Evolutionary conservation across 2,113 vertebrate genomes (phyloP), one percentile per base, ranked within the genome.

Genomic region (Labeo rohita): DNA sequence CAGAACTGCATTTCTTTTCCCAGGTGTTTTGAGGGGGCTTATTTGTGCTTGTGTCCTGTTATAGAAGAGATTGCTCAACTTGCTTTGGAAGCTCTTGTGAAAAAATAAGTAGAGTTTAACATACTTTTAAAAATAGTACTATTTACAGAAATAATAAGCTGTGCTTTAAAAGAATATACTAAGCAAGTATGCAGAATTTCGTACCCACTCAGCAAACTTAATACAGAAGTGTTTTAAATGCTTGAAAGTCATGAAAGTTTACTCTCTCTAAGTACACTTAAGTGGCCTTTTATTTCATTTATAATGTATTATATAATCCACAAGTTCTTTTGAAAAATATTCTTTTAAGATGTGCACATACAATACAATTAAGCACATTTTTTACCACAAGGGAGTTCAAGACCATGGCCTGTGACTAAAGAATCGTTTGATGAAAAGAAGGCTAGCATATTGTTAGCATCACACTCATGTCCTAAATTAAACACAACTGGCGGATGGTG

Each of bases 391-490:
- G 18, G 21, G 43, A 74, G 43, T 50, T 66, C 23, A 59, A 68
- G 23, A 52, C 6, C 56, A 65, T 34, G 61, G 61, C 52, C 12
- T 47, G 54, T 34, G 61, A 72, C 63, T 63, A 63, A 75, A 81
- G 86, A 73, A 79, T 72, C 12, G 18, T 61, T 47, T 77, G 23
- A 28, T 70, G 77, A 34, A 84, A 34, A 77, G 72, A 76, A 43
- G 82, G 84, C n/a, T 21, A 85, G 70, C 47, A 85, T 74, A 82
- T 74, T 70, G 18, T 73, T 85, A 15, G 50, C 43, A 81, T 45
- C 56, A 80, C 74, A 61, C 8, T 61, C 36, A 80, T 65, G 59
- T 47, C 39, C 43, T 61, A 80, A 65, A 80, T 65, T 65, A 80
- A 80, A 65, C 39, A 65, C 43, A 65, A 80, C 59, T 80, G 59